Percentiles rank a stretch among this genome's conserved stretches.
phyloP scores from a whole-genome alignment of 2,797 vertebrate species.

The Parauchenoglanis punctatus region DNA sequence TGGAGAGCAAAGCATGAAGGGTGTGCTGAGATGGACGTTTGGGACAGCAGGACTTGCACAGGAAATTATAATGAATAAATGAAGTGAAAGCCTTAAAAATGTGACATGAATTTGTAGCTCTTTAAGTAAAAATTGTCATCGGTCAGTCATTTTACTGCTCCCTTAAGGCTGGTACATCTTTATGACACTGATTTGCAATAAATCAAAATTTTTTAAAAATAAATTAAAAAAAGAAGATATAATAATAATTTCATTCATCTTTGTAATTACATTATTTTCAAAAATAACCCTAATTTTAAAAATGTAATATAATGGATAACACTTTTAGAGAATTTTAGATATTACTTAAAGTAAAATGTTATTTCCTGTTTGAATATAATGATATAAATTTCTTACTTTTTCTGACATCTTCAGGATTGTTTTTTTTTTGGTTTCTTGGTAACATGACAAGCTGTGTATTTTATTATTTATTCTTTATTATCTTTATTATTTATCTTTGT shows the following conservation, averaged over 20 bases:
- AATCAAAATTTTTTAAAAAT: too few relatives aligned
- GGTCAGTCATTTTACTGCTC: background rate
- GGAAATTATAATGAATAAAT: too few relatives aligned
- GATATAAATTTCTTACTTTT: background rate
- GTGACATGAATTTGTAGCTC: background rate
- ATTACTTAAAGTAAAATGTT: background rate
- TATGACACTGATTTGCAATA: too few relatives aligned
- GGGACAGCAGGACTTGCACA: too few relatives aligned
- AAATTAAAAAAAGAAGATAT: too few relatives aligned
- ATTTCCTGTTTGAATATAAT: background rate
- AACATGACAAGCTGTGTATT: background rate
- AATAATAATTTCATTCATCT: too few relatives aligned
- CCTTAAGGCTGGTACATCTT: background rate
- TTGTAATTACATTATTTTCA: too few relatives aligned
- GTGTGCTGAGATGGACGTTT: too few relatives aligned
- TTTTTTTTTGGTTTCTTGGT: background rate
- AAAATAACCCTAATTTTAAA: too few relatives aligned
- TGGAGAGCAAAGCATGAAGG: too few relatives aligned
- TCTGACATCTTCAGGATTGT: background rate
- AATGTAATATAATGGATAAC: background rate
- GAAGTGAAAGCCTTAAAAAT: too few relatives aligned
- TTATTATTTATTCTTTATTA: background rate
- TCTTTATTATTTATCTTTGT: too few relatives aligned
- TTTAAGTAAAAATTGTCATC: background rate
- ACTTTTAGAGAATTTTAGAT: background rate